Percentiles rank a stretch among this genome's conserved stretches.
Evolutionary conservation across 2,888 invertebrate species (phyloP).

Genomic region (Callosobruchus maculatus): DNA sequence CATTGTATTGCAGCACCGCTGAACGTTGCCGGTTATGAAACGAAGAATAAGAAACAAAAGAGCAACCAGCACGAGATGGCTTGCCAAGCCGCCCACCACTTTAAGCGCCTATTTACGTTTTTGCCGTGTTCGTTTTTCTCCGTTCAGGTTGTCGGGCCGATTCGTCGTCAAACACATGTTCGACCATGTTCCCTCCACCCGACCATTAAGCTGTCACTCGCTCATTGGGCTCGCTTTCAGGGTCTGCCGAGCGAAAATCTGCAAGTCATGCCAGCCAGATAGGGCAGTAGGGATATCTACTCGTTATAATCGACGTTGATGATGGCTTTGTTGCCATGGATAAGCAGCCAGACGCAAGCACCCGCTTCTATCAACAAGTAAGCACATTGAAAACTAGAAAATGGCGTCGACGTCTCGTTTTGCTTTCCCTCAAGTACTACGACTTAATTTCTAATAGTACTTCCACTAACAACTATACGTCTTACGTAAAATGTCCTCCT

Average conservation of each 20-base stretch:
- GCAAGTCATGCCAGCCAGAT: neutral
- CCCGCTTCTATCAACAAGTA: too few relatives aligned
- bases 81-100: neutral
- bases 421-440: too few relatives aligned
- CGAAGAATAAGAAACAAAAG: neutral
- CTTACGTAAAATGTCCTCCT: too few relatives aligned
- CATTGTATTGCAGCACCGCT: too few relatives aligned
- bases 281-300: neutral
- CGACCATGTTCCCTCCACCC: neutral
- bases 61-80: neutral
- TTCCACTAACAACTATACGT: too few relatives aligned
- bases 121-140: neutral
- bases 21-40: neutral
- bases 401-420: too few relatives aligned
- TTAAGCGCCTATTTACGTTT: neutral
- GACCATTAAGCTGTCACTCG: neutral
- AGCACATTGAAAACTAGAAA: too few relatives aligned
- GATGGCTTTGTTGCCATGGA: neutral
- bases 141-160: neutral
- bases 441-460: too few relatives aligned
- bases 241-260: neutral
- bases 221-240: neutral
- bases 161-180: neutral
- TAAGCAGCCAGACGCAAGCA: too few relatives aligned
- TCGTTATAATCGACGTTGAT: neutral